Evolutionary conservation across 2,888 invertebrate species (phyloP).

Genomic region (Caenorhabditis virilis): DNA sequence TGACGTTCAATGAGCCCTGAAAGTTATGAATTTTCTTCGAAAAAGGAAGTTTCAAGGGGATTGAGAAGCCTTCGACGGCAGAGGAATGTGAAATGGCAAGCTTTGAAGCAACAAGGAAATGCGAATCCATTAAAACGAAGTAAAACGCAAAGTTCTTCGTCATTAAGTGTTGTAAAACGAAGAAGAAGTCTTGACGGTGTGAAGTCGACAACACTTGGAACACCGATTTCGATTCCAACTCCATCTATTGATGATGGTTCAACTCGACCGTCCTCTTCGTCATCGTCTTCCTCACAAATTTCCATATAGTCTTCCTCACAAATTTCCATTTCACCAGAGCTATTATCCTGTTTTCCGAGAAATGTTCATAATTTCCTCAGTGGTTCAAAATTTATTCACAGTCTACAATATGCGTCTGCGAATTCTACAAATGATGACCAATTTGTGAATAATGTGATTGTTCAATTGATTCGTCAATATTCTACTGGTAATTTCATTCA

Average conservation of each 20-base stretch:
- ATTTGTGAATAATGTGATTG: constrained; percentile 10
- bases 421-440: constrained; percentile 4
- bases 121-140: not conserved
- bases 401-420: not conserved
- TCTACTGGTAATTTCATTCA: too few relatives aligned
- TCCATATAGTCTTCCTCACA: not conserved
- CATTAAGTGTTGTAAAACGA: not conserved
- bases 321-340: not conserved
- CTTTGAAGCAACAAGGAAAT: not conserved
- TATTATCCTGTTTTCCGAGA: not conserved
- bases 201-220: not conserved
- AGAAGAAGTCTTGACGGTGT: not conserved
- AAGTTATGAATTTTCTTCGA: too few relatives aligned
- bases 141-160: not conserved
- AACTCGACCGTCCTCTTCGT: not conserved
- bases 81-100: not conserved
- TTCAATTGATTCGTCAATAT: not conserved
- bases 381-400: not conserved
- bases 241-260: not conserved
- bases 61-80: not conserved
- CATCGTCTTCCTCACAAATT: not conserved
- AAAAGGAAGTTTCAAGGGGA: not conserved
- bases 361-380: constrained; percentile 7
- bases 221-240: not conserved
- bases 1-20: too few relatives aligned